Evolutionary conservation across 2,888 invertebrate species (phyloP), one percentile per base, ranked within the genome.

Genomic region (Heptascelio sp.): DNA sequence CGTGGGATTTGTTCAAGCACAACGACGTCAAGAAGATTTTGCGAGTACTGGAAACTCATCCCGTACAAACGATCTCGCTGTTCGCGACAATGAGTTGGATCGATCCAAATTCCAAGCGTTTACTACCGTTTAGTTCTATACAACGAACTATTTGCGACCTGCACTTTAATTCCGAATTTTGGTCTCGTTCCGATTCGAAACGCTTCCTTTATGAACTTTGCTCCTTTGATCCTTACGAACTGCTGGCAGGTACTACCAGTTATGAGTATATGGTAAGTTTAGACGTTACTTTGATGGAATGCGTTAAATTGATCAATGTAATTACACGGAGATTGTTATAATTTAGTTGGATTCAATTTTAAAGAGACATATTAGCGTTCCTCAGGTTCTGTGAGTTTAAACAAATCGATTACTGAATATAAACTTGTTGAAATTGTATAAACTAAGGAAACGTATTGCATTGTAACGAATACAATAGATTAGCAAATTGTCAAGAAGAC

Each of bases 201-300:
- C 86, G 79, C 23, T 92, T 91, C 55, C 65, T 92, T 13, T 81
- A 85, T 3, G 84, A 88, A 49, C n/a, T 92, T n/a, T 92, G 92
- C 46, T 87, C 89, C 9, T 91, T 91, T 80, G 91, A 91, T 80
- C 87, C 87, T 11, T 84, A 87, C 62, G 91, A 92, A 55, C 59
- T 92, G n/a, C 49, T 92, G 57, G 88, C 80, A 21, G 86, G 88
- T 6, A 83, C 88, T 25, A 91, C 92, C 13, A 91, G 90, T 55
- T 86, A 89, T 8, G 88, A 90, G 46, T 91, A 89, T 64, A 83
- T 80, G 34, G 90, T 90, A 84, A 87, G 89, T 84, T 57, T 53
- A 17, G 15, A 30, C n/a, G 26, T 51, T 51, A 49, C 19, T 26
- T 19, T 40, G 37, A 59, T 21, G 21, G 21, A 11, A 49, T 25